Conservation (phyloP, 2,888 invertebrate genomes). For the Neuroscelio doddi region DNA sequence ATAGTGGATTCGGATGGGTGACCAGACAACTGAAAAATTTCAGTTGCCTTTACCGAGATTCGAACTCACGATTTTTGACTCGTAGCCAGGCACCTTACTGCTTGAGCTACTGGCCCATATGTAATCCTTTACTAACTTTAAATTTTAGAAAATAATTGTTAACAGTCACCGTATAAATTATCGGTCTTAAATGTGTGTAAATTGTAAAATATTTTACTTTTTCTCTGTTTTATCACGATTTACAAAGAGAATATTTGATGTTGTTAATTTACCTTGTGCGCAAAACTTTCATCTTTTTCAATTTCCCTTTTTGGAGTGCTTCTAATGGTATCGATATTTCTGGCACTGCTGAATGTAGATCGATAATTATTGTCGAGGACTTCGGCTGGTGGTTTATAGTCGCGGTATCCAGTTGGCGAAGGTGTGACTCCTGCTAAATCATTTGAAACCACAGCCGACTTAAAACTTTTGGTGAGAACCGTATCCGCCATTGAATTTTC, state of each 20-base stretch:
- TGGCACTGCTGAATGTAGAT: slow-evolving; percentile 42
- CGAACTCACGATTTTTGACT: no score
- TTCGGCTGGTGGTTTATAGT: slow-evolving; percentile 84
- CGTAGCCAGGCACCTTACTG: no score
- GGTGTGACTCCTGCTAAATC: slow-evolving; percentile 72
- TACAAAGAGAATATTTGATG: background rate
- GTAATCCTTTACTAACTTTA: background rate
- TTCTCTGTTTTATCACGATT: no score
- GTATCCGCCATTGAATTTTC: slow-evolving; percentile 52
- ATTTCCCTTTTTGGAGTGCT: slow-evolving; percentile 46
- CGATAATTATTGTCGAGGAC: slow-evolving; percentile 71
- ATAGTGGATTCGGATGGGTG: no score
- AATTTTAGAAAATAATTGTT: background rate
- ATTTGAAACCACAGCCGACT: slow-evolving; percentile 22
- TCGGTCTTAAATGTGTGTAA: no score
- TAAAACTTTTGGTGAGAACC: slow-evolving; percentile 30
- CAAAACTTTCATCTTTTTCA: slow-evolving; percentile 56
- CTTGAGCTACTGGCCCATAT: no score
- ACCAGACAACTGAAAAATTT: no score
- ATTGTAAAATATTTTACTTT: background rate
- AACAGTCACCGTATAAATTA: no score
- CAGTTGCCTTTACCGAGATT: no score
- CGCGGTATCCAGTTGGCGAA: slow-evolving; percentile 86
- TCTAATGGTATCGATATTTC: slow-evolving; percentile 42
- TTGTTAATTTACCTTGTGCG: slow-evolving; percentile 61